phyloP scores from a whole-genome alignment of 2,888 invertebrate genomes.

The Drosophila nr. fundita region DNA sequence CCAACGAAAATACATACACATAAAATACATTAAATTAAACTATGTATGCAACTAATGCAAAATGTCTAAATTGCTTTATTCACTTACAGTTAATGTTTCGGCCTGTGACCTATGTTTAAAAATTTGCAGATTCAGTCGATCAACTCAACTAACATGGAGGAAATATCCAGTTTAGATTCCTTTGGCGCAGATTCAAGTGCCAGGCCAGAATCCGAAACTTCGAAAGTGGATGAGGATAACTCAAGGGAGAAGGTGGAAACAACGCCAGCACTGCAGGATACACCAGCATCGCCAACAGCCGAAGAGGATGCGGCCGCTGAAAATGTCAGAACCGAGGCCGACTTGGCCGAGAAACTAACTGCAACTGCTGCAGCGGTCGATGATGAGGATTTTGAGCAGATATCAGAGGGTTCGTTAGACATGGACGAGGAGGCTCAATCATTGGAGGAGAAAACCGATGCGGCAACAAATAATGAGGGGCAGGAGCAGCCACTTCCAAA shows the following conservation, averaged over 20 bases:
- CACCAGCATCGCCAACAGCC: slow-evolving; percentile 55
- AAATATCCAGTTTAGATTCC: slow-evolving; percentile 83
- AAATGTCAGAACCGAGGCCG: slow-evolving; percentile 7
- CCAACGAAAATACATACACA: slow-evolving; percentile 20
- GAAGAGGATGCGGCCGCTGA: slow-evolving; percentile 49
- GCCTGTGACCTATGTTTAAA: slow-evolving; percentile 26
- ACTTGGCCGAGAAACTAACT: slow-evolving; percentile 25
- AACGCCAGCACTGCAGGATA: slow-evolving; percentile 43
- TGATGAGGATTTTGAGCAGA: slow-evolving; percentile 81
- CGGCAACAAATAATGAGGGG: slow-evolving; percentile 28
- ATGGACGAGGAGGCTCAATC: slow-evolving; percentile 78
- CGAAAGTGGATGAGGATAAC: slow-evolving; percentile 66
- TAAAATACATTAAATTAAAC: slow-evolving; percentile 13
- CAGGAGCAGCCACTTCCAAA: slow-evolving; percentile 21
- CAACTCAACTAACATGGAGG: slow-evolving; percentile 75
- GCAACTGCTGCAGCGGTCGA: slow-evolving; percentile 49
- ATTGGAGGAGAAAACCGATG: slow-evolving; percentile 55
- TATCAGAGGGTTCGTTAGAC: slow-evolving; percentile 80
- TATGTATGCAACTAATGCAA: slow-evolving; percentile 6
- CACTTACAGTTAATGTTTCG: slow-evolving; percentile 76
- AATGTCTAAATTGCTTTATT: slow-evolving; percentile 10
- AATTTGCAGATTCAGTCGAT: slow-evolving; percentile 24
- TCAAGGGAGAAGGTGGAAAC: slow-evolving; percentile 44
- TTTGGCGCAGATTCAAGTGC: slow-evolving; percentile 77
- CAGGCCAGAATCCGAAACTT: slow-evolving; percentile 72